Evolutionary conservation across 2,888 invertebrate species (phyloP), one percentile per base, ranked within the genome.

Genomic region (Dryobotodes eremita): DNA sequence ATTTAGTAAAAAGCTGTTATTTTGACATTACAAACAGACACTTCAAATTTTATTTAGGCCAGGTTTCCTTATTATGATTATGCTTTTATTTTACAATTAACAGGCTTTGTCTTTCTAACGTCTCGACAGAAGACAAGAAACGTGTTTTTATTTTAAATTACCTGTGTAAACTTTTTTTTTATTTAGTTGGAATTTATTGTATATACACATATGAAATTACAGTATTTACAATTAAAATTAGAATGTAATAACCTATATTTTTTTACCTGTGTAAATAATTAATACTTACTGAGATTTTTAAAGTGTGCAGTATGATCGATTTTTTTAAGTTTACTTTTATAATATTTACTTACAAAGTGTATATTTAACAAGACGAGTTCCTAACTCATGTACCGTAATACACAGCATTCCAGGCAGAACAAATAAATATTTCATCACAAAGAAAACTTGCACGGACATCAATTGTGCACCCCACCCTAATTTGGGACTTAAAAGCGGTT

Each of bases 401-500:
- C 17, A 31, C 8, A 57, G 17, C 13, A 59, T 72, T 50, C 26
- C 23, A 53, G 13, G n/a, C 13, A 48, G 55, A 26, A 42, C 15
- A 46, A 74, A 77, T 17, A 13, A 42, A 42, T 6, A 17, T 15
- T 23, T 3, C 13, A 26, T 31, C 5, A n/a, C n/a, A 61, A 42
- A 59, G 46, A 42, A 72, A 64, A 50, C 36, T 65, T 53, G 20
- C 15, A 17, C 26, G 50, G 66, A 2, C 69, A 70, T 26, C 8
- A 80, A 75, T 15, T 50, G 68, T 72, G 20, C 42, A 42, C 13
- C 11, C 42, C 53, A 81, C 85, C 87, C 82, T 82, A 82, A 80
- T 77, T 77, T 79, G 36, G 26, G 3, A 26, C 62, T 74, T 57
- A 80, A 79, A 65, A 79, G 64, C 65, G 17, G 88, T 88, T 82